Percentiles rank a stretch among this genome's conserved stretches.
Conservation (phyloP, 1,140 invertebrate species). For the Oncopeltus fasciatus region DNA sequence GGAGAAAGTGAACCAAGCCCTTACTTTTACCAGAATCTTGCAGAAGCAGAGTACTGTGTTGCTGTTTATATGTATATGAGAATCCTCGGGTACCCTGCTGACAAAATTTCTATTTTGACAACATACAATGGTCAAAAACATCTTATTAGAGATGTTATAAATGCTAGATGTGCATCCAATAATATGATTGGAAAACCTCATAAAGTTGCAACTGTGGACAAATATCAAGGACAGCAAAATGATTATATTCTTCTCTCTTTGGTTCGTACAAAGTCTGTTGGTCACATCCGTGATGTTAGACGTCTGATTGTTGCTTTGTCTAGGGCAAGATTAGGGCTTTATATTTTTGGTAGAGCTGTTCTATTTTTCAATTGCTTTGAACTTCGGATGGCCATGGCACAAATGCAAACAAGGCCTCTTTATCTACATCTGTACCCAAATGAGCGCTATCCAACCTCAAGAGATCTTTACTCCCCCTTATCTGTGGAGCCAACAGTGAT, state of each 20-base stretch:
- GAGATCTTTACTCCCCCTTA: conserved; percentile 33
- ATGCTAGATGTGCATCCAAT: conserved; percentile 86
- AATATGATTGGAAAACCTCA: conserved; percentile 90
- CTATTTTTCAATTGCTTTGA: conserved; percentile 96
- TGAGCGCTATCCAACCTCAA: conserved; percentile 60
- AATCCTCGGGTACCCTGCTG: conserved; percentile 88
- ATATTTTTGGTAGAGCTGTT: conserved; percentile 83
- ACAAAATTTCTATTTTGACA: conserved; percentile 96
- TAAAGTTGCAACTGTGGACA: conserved; percentile 93
- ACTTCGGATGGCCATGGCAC: conserved; percentile 81
- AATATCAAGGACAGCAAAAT: conserved; percentile 99
- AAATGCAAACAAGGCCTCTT: conserved; percentile 50
- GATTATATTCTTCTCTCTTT: conserved; percentile 94
- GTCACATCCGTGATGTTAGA: conserved; percentile 89
- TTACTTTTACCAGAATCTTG: conserved; percentile 98
- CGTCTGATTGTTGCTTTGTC: conserved; percentile 97
- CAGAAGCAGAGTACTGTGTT: conserved; percentile 96
- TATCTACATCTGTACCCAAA: conserved; percentile 59
- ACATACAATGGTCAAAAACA: conserved; percentile 99
- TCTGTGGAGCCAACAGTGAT: conserved; percentile 38
- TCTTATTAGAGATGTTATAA: conserved; percentile 88
- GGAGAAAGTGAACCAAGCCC: conserved; percentile 96
- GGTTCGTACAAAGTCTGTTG: conserved; percentile 89
- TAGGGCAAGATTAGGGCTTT: conserved; percentile 89
- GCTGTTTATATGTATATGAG: conserved; percentile 99